phyloP scores from a whole-genome alignment of 2,888 invertebrate species.

The Synergus umbraculus region DNA sequence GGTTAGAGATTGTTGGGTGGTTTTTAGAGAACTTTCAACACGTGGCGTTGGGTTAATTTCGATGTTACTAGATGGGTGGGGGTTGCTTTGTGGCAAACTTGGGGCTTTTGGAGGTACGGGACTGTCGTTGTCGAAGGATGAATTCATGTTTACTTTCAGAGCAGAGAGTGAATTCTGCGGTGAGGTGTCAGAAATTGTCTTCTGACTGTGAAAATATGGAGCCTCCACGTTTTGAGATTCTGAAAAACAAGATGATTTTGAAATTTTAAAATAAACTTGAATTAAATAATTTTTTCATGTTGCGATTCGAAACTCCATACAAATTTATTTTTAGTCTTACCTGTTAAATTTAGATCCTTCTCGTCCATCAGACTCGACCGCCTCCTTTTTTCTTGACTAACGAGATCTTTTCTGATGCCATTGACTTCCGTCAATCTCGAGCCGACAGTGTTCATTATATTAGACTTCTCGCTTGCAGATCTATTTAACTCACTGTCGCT shows the following conservation, averaged over 20 bases:
- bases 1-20: conserved; percentile 59
- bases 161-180: conserved; percentile 56
- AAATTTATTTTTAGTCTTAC: conserved; percentile 55
- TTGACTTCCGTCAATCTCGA: conserved; percentile 78
- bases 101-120: conserved; percentile 56
- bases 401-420: conserved; percentile 78
- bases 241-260: conserved; percentile 58
- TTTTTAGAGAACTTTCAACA: conserved; percentile 52
- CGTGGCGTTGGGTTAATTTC: conserved; percentile 48
- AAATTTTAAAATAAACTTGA: background rate
- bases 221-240: conserved; percentile 75
- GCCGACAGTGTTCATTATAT: conserved; percentile 62
- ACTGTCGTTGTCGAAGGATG: conserved; percentile 65
- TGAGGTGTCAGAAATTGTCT: conserved; percentile 60
- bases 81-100: conserved; percentile 44
- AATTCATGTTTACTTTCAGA: conserved; percentile 62
- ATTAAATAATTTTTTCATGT: background rate
- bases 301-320: background rate
- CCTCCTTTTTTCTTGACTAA: conserved; percentile 82
- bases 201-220: conserved; percentile 68
- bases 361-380: conserved; percentile 78
- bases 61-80: conserved; percentile 45
- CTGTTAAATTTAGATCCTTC: conserved; percentile 74
- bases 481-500: conserved; percentile 78
- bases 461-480: conserved; percentile 63